Base-by-base conservation (phyloP, 2,888 invertebrate genomes). In the Thecocarcelia acutangulata region DNA sequence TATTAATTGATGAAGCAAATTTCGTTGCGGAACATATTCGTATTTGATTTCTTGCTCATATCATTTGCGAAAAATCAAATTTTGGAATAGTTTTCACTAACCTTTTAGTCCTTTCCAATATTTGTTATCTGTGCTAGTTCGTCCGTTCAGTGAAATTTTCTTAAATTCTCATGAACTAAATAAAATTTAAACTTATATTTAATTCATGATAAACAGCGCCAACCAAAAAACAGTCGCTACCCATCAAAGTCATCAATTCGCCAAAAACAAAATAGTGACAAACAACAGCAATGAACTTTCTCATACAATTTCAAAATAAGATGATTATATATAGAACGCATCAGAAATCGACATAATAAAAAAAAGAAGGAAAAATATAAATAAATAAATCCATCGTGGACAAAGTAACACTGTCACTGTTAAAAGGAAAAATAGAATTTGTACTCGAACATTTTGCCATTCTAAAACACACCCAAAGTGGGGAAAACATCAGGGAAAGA, bases 341-440 rank as follows among this genome's bases (percentile, higher is more conserved):
- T 72, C 72, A 72, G 12, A 68, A 80, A 56, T 72, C 48, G 54
- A 80, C 72, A 66, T 58, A 17, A 70, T 44, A 46, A 64, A 37
- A 48, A 21, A 24, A 59, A 0, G 42, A 44, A 50, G 50, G 21
- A 24, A 70, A 24, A 46, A 40, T 15, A 54, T 24, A 0, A 44
- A 15, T 59, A 59, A 48, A 70, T 37, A 63, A 66, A 52, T 13
- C 15, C 85, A 85, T 86, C 86, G 86, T 88, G 90, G 89, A 89
- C 87, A 87, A 86, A 88, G 86, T 87, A 87, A 88, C 86, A 87
- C 86, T 89, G 87, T 88, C 88, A 87, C 89, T 87, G 85, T 89
- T 88, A 86, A 86, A 44, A 33, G 9, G 50, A 44, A 69, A 61
- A 61, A 69, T 24, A 76, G 69, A 63, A 61, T 69, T 69, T 69